phyloP scores from a whole-genome alignment of 2,113 vertebrate genomes.

The Chinchilla lanigera region DNA sequence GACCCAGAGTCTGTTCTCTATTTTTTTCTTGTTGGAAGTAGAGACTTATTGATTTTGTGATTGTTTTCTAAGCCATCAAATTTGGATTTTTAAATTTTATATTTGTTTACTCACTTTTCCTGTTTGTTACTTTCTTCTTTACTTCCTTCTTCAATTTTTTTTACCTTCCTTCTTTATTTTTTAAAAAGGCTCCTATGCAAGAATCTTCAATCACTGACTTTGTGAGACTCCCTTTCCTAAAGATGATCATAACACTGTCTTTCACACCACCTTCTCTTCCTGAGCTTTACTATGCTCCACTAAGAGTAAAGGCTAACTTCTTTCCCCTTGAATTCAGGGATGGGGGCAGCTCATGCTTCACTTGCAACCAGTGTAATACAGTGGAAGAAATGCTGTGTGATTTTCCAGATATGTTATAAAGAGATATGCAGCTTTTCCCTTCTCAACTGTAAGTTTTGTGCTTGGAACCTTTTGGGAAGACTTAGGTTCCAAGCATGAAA shows the following conservation, averaged over 20 bases:
- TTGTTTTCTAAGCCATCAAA: neutral
- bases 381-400: neutral
- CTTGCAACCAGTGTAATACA: neutral
- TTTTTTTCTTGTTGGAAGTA: neutral
- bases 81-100: neutral
- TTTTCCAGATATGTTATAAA: neutral
- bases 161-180: neutral
- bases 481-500: neutral
- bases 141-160: neutral
- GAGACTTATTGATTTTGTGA: neutral
- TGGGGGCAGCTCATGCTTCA: neutral
- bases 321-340: neutral
- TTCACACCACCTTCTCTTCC: neutral
- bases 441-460: neutral
- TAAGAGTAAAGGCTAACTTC: neutral
- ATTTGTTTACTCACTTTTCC: conserved; percentile 9
- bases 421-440: neutral
- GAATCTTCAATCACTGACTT: neutral
- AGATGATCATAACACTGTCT: neutral
- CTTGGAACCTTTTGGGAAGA: neutral
- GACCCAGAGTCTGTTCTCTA: neutral
- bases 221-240: conserved; percentile 14
- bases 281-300: neutral
- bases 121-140: conserved; percentile 7
- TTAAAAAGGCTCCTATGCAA: neutral